Conservation (phyloP, 2,113 vertebrate genomes). For the Gavia stellata region DNA sequence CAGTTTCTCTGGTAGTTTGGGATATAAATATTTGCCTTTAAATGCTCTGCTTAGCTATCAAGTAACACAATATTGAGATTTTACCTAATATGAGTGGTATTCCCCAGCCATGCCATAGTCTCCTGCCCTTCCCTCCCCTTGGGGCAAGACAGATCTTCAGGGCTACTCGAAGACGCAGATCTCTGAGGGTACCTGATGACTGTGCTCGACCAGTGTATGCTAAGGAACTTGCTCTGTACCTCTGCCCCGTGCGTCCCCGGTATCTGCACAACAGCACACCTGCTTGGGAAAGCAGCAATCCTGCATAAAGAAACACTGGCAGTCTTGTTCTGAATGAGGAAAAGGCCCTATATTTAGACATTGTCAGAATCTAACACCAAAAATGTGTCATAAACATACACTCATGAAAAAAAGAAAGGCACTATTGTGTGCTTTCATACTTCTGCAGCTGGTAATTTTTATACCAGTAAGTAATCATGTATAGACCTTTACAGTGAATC, state of each 20-base stretch:
- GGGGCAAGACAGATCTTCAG: not conserved
- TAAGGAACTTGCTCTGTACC: too few relatives aligned
- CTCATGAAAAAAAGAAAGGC: not conserved
- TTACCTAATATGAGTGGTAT: not conserved
- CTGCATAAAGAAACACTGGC: not conserved
- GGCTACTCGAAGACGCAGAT: not conserved
- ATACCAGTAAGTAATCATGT: not conserved
- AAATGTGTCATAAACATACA: conserved; percentile 37
- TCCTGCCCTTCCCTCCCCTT: not conserved
- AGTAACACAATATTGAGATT: not conserved
- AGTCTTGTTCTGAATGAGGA: conserved; percentile 2
- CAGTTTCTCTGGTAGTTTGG: not conserved
- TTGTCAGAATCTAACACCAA: not conserved
- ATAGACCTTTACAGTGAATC: not conserved
- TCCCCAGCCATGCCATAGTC: not conserved
- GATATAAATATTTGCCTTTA: not conserved
- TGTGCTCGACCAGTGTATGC: not conserved
- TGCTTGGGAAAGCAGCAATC: not conserved
- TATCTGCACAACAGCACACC: not conserved
- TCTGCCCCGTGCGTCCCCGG: not conserved
- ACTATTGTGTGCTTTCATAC: not conserved
- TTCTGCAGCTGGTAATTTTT: not conserved
- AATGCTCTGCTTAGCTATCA: not conserved
- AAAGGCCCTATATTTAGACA: conserved; percentile 3
- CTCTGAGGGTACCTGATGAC: not conserved